Evolutionary conservation across 2,797 vertebrate genomes (phyloP), one percentile per base, ranked within the genome.

Genomic region (Chaetodon trifasciatus): DNA sequence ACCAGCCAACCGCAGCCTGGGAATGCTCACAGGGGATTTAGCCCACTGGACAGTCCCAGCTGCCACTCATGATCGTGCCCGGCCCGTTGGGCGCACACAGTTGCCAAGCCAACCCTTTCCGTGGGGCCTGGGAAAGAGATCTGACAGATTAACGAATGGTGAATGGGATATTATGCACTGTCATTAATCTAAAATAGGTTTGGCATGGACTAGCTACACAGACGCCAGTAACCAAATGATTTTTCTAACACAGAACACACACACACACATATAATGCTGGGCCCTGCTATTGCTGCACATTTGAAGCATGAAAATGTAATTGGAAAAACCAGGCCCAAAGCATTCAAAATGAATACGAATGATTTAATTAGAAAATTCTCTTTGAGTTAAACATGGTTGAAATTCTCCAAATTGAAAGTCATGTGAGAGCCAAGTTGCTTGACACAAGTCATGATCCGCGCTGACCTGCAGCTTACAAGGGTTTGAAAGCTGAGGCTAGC

Each of bases 121-220:
- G 37, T 68, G 65, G 82, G 82, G 81, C 82, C 84, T 81, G 87
- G 83, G 86, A 92, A 86, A 84, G 81, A 86, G 86, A 88, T 89
- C 84, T 88, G 82, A 84, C 83, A 87, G 89, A 90, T 93, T 93
- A 93, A 88, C 86, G 39, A 86, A 89, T 86, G 84, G 55, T 62
- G 62, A 92, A 90, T 70, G 81, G 84, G 84, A 92, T 88, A 91
- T 93, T 85, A 90, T 80, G 86, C 84, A 74, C 78, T 40, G 87
- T 91, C 88, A 89, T 91, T 92, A 91, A 89, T 94, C 87, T 87
- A 89, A 91, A 80, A 92, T 87, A 68, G 83, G 85, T 85, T 85
- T 91, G 86, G 87, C 83, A 57, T 75, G 74, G 78, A 61, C 52
- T 12, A 55, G 46, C 82, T 8, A 28, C 78, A 70, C 75, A 69